Evolutionary conservation across 2,797 vertebrate genomes (phyloP).

Genomic region (Notamacropus eugenii): DNA sequence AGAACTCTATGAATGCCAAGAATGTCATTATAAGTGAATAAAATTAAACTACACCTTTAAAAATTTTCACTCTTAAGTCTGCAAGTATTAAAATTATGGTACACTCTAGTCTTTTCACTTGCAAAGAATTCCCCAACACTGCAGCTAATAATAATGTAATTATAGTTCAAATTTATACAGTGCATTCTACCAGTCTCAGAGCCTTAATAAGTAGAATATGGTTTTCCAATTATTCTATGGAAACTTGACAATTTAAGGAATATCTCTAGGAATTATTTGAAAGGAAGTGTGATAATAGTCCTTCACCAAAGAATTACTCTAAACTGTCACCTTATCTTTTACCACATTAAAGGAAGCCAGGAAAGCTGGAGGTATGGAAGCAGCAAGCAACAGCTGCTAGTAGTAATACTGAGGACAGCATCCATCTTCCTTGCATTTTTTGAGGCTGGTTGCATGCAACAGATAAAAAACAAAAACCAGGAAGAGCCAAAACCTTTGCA

Average conservation of each 20-base stretch:
- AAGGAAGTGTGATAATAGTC: not conserved
- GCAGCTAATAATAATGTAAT: not conserved
- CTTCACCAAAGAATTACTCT: not conserved
- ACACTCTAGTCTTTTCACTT: slow-evolving; percentile 5
- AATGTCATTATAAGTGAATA: slow-evolving; percentile 17
- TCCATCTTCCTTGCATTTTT: not conserved
- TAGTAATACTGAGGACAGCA: not conserved
- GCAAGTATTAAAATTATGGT: not conserved
- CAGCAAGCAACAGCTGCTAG: not conserved
- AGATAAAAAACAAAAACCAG: not conserved
- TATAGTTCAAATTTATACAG: not conserved
- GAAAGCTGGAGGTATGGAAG: not conserved
- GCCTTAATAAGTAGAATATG: not conserved
- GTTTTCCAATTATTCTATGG: not conserved
- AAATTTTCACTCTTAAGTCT: slow-evolving; percentile 34
- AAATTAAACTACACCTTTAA: not conserved
- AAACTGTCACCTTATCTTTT: not conserved
- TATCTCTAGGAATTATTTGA: slow-evolving; percentile 5
- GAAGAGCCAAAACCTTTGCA: not conserved
- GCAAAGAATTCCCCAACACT: slow-evolving; percentile 31
- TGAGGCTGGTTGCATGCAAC: not conserved
- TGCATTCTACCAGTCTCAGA: not conserved
- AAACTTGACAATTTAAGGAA: not conserved
- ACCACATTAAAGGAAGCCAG: not conserved
- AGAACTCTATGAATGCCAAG: not conserved